These are phyloP conservation scores for Spheniscus humboldti DNA, from an alignment of 2,797 vertebrate genomes.

Conservation along the genomic window DNA sequence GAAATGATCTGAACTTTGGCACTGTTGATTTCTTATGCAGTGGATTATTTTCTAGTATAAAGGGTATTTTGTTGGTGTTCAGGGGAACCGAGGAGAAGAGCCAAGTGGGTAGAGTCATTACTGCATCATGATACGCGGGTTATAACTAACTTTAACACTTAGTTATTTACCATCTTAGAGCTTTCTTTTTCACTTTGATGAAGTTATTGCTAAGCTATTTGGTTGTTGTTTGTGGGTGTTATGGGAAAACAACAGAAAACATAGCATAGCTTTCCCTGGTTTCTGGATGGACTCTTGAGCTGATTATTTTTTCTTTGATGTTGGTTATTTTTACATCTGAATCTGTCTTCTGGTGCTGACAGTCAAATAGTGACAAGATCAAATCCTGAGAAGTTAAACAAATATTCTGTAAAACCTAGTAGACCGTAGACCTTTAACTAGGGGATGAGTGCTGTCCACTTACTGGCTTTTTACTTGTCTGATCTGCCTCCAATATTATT, in stretches of 20 bases:
- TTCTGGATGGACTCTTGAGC: not conserved
- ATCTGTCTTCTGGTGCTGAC: not conserved
- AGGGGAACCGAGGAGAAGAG: not conserved
- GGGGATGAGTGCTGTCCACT: not conserved
- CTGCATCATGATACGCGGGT: accelerated
- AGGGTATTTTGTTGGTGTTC: not conserved
- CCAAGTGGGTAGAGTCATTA: not conserved
- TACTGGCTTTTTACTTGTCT: not conserved
- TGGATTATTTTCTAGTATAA: not conserved
- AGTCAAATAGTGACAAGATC: not conserved
- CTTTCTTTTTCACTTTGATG: not conserved
- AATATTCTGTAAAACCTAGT: not conserved
- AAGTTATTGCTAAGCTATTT: not conserved
- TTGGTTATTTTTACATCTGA: not conserved
- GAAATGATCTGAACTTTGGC: not conserved
- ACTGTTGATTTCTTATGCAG: not conserved
- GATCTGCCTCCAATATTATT: not conserved
- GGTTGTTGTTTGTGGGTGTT: not conserved
- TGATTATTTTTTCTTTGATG: not conserved
- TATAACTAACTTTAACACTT: not conserved
- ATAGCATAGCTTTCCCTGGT: not conserved
- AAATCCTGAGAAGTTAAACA: not conserved
- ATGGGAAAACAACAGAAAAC: not conserved
- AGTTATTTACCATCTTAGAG: not conserved
- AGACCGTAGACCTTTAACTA: not conserved